These are phyloP conservation scores for Myiotriccus ornatus DNA, from an alignment of 2,797 vertebrate genomes.

Conservation along the genomic window DNA sequence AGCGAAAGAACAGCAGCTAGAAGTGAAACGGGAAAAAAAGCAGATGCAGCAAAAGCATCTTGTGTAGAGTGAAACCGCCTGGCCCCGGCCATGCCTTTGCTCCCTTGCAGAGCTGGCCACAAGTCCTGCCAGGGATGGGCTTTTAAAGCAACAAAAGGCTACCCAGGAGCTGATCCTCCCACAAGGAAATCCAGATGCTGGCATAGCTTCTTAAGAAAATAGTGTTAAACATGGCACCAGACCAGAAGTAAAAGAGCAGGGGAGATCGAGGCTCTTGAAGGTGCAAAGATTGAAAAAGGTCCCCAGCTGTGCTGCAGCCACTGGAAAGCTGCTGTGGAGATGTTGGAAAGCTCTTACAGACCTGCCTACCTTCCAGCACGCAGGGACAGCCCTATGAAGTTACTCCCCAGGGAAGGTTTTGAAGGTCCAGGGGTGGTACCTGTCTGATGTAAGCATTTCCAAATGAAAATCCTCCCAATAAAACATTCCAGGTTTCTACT, in stretches of 20 bases:
- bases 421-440: background rate
- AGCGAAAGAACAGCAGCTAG: background rate
- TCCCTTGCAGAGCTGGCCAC: background rate
- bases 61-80: background rate
- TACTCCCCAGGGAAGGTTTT: background rate
- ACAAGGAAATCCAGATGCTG: background rate
- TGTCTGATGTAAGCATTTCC: background rate
- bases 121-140: background rate
- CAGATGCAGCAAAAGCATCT: background rate
- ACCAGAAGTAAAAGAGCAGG: background rate
- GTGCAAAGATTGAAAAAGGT: background rate
- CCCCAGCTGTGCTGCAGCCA: background rate
- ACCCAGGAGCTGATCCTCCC: background rate
- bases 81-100: background rate
- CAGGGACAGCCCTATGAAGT: fast-evolving
- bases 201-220: background rate
- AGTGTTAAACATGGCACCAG: background rate
- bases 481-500: background rate
- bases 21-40: background rate
- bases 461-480: background rate
- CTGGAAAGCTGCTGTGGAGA: fast-evolving
- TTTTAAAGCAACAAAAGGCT: background rate
- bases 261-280: background rate
- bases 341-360: background rate
- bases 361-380: background rate